Evolutionary conservation across 2,888 invertebrate species (phyloP), one percentile per base, ranked within the genome.

Genomic region (Lithophane socia): DNA sequence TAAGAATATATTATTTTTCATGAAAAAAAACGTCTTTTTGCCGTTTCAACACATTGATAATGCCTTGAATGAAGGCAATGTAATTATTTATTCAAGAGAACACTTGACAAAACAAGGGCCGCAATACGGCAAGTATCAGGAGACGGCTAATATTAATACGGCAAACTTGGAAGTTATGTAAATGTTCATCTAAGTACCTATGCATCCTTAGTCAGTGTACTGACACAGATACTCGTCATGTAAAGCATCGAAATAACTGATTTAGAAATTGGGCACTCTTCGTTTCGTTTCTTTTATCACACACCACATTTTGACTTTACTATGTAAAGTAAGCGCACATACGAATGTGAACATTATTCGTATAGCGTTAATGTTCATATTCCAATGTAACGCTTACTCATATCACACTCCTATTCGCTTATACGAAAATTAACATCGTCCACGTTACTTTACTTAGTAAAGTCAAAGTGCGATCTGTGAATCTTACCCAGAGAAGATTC

Each of bases 1-100:
- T 99, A 96, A 95, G 91, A 86, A 63, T 56, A 54, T n/a, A 21
- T 73, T 13, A 9, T 64, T 21, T 60, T 29, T 16, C 13, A 24
- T 21, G 16, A 0, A 52, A 68, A 58, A 56, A 58, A 56, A 63
- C 16, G 16, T 16, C 1, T n/a, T 12, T 61, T 56, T 16, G n/a
- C 37, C 13, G 4, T 60, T 37, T 21, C 24, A 37, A 16, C 29
- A 47, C 4, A 10, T 69, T 42, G 18, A 52, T 21, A n/a, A 18
- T 29, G n/a, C 16, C 16, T 70, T 67, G 18, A 67, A 76, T 52
- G 4, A 21, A 21, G 16, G 52, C 47, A 37, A n/a, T 24, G 3
- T 47, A 54, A 49, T 76, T 80, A 16, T 68, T 64, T 54, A 75
- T 52, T 37, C 52, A 79, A 66, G 16, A 54, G 21, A 61, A 52